Evolutionary conservation across 2,888 invertebrate genomes (phyloP), one percentile per base, ranked within the genome.

Genomic region (Caenorhabditis imperialis): DNA sequence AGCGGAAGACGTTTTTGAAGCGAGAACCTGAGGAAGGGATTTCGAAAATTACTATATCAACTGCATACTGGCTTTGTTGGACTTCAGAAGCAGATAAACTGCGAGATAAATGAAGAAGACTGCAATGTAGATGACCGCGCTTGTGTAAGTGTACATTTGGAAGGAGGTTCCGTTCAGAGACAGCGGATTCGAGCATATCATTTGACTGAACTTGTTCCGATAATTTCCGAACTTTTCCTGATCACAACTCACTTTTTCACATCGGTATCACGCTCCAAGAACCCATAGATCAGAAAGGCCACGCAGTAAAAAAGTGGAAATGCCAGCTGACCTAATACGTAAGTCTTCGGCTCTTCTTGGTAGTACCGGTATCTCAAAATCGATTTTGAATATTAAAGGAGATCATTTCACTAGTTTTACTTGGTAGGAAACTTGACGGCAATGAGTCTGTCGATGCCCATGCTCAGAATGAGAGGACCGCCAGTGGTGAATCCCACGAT

Each of bases 391-490:
- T 7, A 30, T 7, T n/a, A 30, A 30, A 30, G 10, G 10, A 7
- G 30, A 30, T 7, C 10, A 30, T 30, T 30, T 30, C n/a, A 30
- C 10, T 30, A 16, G 38, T 35, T n/a, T 33, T 14, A 63, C 73
- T 70, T 75, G 14, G 75, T 61, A 0, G 78, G 78, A 25, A 62
- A 78, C 22, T 70, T 67, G 2, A 78, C 70, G 4, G 78, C 78
- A 12, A 78, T 78, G 7, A 78, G 20, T 53, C 75, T 25, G 25
- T 78, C 78, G 16, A 78, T 70, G 10, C 78, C 78, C 73, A 75
- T 73, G 3, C 62, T 47, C 10, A 78, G 23, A 20, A 75, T 73
- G 10, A 78, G 48, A 2, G 78, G 78, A 7, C 65, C 75, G 3
- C 75, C 78, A 2, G 67, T 50, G 1, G 62, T 62, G 22, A 75